Conservation (phyloP, 2,797 vertebrate genomes). For the Tarsius wallacei region DNA sequence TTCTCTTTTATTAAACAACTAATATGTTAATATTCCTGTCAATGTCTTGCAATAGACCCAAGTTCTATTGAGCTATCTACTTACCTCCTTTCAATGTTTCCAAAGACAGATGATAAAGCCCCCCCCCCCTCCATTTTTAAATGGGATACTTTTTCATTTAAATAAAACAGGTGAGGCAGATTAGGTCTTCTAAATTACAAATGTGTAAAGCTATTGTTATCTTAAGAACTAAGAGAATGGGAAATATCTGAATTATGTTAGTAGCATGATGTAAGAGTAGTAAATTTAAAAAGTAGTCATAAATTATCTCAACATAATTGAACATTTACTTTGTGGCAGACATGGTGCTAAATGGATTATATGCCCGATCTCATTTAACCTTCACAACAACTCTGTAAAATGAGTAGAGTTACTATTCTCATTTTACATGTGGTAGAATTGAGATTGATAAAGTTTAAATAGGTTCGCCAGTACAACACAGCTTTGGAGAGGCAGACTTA, state of each 20-base stretch:
- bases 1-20: constrained; percentile 64
- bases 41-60: background rate
- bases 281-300: background rate
- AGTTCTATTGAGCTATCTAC: background rate
- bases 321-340: background rate
- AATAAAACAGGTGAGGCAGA: constrained; percentile 4
- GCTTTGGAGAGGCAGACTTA: background rate
- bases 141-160: background rate
- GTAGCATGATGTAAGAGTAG: background rate
- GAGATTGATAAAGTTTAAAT: background rate
- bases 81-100: background rate
- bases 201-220: background rate
- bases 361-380: background rate
- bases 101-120: background rate
- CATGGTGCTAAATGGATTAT: background rate
- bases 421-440: background rate
- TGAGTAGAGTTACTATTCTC: background rate
- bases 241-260: background rate
- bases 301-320: background rate
- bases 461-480: background rate
- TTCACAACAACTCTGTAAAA: background rate
- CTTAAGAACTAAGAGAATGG: constrained; percentile 10
- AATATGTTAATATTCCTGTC: constrained; percentile 33
- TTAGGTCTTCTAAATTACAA: constrained; percentile 60
- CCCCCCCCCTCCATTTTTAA: background rate